Base-by-base conservation (phyloP, 2,888 invertebrate species). In the Amiota mariae region DNA sequence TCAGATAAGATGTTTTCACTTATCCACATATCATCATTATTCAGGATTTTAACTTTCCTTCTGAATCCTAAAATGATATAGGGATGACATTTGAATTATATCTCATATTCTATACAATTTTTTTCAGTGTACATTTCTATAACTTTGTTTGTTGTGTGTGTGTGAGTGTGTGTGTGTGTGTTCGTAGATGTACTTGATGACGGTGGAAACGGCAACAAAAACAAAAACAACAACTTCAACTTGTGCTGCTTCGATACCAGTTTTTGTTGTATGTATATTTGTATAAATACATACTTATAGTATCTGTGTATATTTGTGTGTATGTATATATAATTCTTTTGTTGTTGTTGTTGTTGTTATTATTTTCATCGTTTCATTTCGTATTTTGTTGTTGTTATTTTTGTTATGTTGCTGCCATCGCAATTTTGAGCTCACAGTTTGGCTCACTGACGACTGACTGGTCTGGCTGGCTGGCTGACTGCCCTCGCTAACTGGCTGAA, bases 51-150 rank as follows among this genome's bases (percentile, higher is more conserved):
- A 24, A 1, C 24, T 24, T 36, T 36, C 6, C 36, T 36, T 36
- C 36, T 4, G 6, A 36, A 6, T 36, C 36, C 36, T 6, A 36
- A 36, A 36, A 36, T 36, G 36, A 36, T 6, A 36, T 36, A 36
- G 36, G 6, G 3, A 36, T 6, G 6, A 36, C 36, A 36, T 24
- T 2, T 36, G 36, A 36, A 36, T 36, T 36, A 36, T 6, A 36
- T 36, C 2, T 6, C 8, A 24, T 24, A 24, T 24, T 54, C 47
- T 46, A 24, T 75, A 73, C 76, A 8, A 74, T 78, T 76, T 73
- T 73, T 78, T 73, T 75, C 73, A 74, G 72, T 59, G 15, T 71
- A 36, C 36, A 36, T 59, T 77, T 72, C 61, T 51, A 75, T 75
- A 74, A 36, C 77, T 76, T 75, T 78, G 51, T 49, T 12, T 63